Evolutionary conservation across 2,888 invertebrate genomes (phyloP), one percentile per base, ranked within the genome.

Genomic region (Drosophila seclusa): DNA sequence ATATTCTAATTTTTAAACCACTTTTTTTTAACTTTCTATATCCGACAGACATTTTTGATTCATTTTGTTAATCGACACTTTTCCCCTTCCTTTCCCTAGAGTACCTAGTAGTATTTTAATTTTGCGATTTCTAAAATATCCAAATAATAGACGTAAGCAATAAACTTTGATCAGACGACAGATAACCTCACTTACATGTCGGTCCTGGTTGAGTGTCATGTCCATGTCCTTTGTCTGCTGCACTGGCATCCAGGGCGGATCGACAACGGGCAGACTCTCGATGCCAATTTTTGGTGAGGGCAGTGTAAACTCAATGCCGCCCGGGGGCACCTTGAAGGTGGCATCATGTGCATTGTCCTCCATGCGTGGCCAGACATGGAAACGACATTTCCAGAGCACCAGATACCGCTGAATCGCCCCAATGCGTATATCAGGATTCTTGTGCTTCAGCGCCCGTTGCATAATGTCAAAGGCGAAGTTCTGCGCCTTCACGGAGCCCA

Each of bases 311-410:
- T 99, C 99, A 72, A 99, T 99, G 27, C 98, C 98, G 0, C 99
- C 99, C 0, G 99, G 99, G 1, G 99, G 99, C 2, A 99, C 99
- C 94, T 99, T 99, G 93, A 99, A 99, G 0, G 97, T 96, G 71
- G 97, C 94, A 70, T 92, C 92, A 68, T 99, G 98, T 0, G 99
- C 99, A 10, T 97, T 97, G 90, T 99, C 99, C 93, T 99, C 99
- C 99, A 99, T 99, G 68, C 99, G 95, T 0, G 99, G 98, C 99
- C 99, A 99, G 1, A 99, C 98, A 94, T 99, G 99, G 92, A 98
- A 99, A 2, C 99, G 95, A 81, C 98, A 96, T 91, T 98, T 98
- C 99, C 99, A 99, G 79, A 99, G 94, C 1, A 98, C 97, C 95
- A 98, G 97, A 93, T 98, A 99, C 73, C 96, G 95, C 72, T 97